Conservation (phyloP, 2,113 vertebrate species). For the Prinia subflava region DNA sequence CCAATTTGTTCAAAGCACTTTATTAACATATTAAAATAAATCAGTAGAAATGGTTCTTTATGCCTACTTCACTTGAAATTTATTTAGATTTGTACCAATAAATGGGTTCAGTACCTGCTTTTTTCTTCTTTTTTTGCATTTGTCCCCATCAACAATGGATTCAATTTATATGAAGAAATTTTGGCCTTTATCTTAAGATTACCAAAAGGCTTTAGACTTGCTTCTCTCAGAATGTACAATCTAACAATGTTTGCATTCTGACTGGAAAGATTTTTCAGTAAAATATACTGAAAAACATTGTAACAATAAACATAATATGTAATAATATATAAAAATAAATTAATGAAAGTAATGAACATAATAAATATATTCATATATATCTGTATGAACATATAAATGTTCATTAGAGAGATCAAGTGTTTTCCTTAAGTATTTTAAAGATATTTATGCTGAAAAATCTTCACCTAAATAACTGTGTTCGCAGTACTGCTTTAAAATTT, state of each 20-base stretch:
- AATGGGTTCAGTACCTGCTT: fast-evolving
- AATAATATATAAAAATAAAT: background rate
- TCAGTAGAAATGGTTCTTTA: background rate
- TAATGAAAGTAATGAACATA: background rate
- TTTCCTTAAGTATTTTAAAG: background rate
- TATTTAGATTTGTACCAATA: background rate
- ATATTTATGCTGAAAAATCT: background rate
- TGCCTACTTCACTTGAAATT: background rate
- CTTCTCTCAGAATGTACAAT: background rate
- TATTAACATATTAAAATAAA: background rate
- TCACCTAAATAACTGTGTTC: background rate
- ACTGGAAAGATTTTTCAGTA: background rate
- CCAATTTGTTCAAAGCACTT: background rate
- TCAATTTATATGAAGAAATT: background rate
- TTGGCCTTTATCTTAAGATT: background rate
- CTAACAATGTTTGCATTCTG: background rate
- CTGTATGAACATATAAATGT: too few relatives aligned
- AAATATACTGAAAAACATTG: background rate
- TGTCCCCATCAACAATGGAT: fast-evolving
- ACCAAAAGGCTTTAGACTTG: background rate
- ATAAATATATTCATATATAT: background rate
- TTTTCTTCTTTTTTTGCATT: background rate
- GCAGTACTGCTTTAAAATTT: background rate
- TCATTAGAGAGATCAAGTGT: background rate
- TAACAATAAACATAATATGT: background rate